Evolutionary conservation across 2,888 invertebrate species (phyloP).

Genomic region (Amblyjoppa fuscipennis): DNA sequence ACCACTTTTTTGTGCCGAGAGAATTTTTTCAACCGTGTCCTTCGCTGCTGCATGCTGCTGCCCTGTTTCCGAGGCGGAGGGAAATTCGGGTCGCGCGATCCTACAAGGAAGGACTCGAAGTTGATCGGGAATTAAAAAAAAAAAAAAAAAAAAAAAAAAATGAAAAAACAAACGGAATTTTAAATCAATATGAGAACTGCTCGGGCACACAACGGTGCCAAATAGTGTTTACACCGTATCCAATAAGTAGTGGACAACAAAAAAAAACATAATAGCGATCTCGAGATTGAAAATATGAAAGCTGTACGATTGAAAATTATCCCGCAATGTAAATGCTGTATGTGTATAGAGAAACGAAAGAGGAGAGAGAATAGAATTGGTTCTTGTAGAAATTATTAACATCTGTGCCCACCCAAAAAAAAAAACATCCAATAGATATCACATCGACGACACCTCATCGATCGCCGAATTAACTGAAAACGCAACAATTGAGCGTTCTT

Average conservation of each 20-base stretch:
- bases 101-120: constrained; percentile 12
- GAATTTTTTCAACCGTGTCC: constrained; percentile 47
- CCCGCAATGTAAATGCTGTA: constrained; percentile 66
- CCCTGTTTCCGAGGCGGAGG: constrained; percentile 5
- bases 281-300: constrained; percentile 32
- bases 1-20: constrained; percentile 26
- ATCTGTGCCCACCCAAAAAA: constrained; percentile 10
- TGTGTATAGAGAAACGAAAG: constrained; percentile 66
- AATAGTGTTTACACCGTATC: constrained; percentile 59
- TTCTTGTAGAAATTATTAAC: constrained; percentile 68
- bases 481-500: constrained; percentile 38
- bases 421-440: not conserved
- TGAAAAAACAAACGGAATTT: constrained; percentile 11
- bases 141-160: constrained; percentile 12
- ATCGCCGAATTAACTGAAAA: constrained; percentile 28
- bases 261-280: constrained; percentile 38
- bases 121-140: not conserved
- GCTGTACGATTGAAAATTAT: constrained; percentile 58
- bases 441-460: not conserved
- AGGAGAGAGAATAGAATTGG: constrained; percentile 59
- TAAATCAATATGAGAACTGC: constrained; percentile 3
- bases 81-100: not conserved
- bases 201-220: constrained; percentile 56
- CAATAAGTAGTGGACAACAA: constrained; percentile 51
- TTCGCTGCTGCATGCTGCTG: constrained; percentile 19